Evolutionary conservation across 2,113 vertebrate species (phyloP).

Genomic region (Plecturocebus donacophilus): DNA sequence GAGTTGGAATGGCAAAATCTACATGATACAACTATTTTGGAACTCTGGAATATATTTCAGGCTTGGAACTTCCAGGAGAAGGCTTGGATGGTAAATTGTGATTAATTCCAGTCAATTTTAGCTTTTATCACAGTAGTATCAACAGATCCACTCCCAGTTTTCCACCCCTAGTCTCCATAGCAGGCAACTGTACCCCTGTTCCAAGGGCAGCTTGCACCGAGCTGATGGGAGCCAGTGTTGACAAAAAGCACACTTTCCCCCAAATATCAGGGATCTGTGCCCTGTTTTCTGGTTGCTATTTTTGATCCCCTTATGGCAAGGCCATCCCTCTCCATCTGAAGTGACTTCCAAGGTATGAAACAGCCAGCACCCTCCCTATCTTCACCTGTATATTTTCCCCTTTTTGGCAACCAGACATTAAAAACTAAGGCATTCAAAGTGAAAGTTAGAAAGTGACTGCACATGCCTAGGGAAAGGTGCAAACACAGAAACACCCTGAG

Average conservation of each 20-base stretch:
- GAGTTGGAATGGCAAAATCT: background rate
- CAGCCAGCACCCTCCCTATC: background rate
- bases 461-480: background rate
- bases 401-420: background rate
- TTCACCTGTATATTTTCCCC: background rate
- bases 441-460: background rate
- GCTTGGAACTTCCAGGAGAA: background rate
- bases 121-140: background rate
- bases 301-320: background rate
- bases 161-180: too few species aligned
- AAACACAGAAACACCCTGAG: background rate
- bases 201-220: background rate
- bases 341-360: background rate
- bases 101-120: background rate
- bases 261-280: background rate
- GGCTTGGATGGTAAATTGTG: background rate
- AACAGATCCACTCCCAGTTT: background rate
- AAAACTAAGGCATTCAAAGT: background rate
- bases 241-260: background rate
- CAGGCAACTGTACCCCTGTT: background rate
- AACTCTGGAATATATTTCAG: background rate
- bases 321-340: background rate
- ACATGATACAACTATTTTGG: background rate
- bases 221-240: background rate
- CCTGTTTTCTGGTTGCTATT: background rate